Evolutionary conservation across 2,113 vertebrate species (phyloP).

Genomic region (Myrmecobius fasciatus): DNA sequence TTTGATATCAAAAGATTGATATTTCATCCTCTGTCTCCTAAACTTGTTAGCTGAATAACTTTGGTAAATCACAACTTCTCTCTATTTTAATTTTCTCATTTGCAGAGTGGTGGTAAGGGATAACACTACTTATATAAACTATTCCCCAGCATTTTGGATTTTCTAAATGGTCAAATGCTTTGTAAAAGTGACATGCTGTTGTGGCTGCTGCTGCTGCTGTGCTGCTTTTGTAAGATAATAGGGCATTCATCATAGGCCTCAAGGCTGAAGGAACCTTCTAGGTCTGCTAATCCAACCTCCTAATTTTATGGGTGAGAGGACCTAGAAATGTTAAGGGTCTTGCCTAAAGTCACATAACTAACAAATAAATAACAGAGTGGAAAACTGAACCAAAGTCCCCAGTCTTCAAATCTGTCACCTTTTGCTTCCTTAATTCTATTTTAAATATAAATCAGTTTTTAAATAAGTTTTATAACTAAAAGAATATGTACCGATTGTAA

Average conservation of each 20-base stretch:
- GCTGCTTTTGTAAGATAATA: too few species aligned
- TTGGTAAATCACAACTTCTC: not conserved
- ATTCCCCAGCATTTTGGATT: not conserved
- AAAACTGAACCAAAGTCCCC: not conserved
- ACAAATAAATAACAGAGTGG: too few species aligned
- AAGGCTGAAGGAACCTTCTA: too few species aligned
- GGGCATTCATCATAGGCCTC: too few species aligned
- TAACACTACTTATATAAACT: not conserved
- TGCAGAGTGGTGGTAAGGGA: not conserved
- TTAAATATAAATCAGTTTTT: not conserved
- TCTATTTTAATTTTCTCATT: not conserved
- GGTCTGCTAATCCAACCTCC: not conserved
- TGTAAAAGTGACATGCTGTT: too few species aligned
- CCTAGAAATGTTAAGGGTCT: not conserved
- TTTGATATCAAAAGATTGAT: not conserved
- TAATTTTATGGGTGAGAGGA: not conserved
- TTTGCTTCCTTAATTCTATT: not conserved
- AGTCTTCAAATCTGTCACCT: not conserved
- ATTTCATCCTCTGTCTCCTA: not conserved
- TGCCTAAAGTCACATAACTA: too few species aligned
- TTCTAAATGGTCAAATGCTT: too few species aligned
- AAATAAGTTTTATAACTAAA: not conserved
- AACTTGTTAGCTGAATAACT: not conserved
- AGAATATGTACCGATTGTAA: not conserved
- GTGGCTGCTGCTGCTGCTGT: too few species aligned